Conservation (phyloP, 2,113 vertebrate species). For the Eupsittula cactorum region DNA sequence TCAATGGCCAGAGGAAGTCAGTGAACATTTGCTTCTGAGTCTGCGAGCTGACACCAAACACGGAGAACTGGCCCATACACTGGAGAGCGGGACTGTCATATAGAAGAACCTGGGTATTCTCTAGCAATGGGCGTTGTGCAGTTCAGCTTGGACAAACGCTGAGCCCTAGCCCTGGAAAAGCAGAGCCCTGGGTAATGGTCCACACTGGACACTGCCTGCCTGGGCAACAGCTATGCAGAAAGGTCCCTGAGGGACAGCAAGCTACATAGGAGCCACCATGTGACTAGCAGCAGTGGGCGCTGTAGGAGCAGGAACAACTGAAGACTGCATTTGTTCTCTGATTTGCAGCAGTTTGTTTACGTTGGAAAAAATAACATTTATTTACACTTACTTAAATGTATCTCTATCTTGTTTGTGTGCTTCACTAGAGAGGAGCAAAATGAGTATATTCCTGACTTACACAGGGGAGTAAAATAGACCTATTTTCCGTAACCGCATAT, state of each 20-base stretch:
- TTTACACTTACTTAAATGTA: background rate
- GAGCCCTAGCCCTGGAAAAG: background rate
- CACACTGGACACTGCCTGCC: background rate
- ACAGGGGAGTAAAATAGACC: background rate
- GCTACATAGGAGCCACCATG: background rate
- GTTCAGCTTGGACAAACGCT: background rate
- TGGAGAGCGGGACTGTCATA: background rate
- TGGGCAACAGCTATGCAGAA: background rate
- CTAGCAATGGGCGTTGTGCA: background rate
- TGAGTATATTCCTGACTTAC: background rate
- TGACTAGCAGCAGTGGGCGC: background rate
- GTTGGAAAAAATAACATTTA: background rate
- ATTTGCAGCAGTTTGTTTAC: background rate
- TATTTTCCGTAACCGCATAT: background rate
- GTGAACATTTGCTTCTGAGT: rapidly evolving
- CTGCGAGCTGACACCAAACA: background rate
- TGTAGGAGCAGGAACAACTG: background rate
- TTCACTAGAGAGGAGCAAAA: background rate
- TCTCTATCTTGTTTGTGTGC: background rate
- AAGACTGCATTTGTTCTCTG: background rate
- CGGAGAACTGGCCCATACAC: rapidly evolving
- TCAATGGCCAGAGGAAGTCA: rapidly evolving
- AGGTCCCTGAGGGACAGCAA: rapidly evolving
- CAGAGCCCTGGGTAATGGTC: rapidly evolving
- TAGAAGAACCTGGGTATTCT: rapidly evolving